Evolutionary conservation across 2,888 invertebrate genomes (phyloP), one percentile per base, ranked within the genome.

Genomic region (Adela reaumurella): DNA sequence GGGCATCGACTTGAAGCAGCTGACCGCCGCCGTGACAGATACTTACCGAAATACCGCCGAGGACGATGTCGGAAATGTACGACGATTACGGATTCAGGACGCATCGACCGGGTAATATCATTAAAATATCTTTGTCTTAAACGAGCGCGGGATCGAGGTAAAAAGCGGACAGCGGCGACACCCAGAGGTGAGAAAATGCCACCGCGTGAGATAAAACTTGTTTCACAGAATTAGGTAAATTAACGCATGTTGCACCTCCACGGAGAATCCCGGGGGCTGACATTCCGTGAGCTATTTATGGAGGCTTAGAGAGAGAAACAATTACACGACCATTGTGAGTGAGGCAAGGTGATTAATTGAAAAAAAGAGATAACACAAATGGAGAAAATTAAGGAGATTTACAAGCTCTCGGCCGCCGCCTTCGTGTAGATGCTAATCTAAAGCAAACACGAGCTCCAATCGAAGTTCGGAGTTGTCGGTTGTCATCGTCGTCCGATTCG

Each of bases 51-150:
- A 56, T 61, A 59, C 58, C 62, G 68, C 59, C 61, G n/a, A 14
- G 35, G 35, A 14, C 35, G n/a, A 35, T 35, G 35, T 35, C 57
- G 67, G 66, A 67, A 68, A 65, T 64, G 59, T 54, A 64, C 62
- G 58, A 56, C 69, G 67, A 72, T 78, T 76, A 74, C 68, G 71
- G 70, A 77, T 77, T 76, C 78, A 73, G 66, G 68, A 63, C 71
- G 66, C 78, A 68, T 73, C 67, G 67, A 62, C 65, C 67, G 68
- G 68, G 74, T 70, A 74, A 76, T 78, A 74, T 73, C 74, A 73
- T 77, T 77, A 78, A 78, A 78, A 78, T 78, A 74, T 72, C 73
- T 77, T 70, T 74, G 74, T 72, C 66, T 71, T 67, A 71, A 74
- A 74, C 62, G 65, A 71, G 72, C 71, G 68, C 59, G 66, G 63